Evolutionary conservation across 2,797 vertebrate species (phyloP).

Genomic region (Acanthiza pusilla): DNA sequence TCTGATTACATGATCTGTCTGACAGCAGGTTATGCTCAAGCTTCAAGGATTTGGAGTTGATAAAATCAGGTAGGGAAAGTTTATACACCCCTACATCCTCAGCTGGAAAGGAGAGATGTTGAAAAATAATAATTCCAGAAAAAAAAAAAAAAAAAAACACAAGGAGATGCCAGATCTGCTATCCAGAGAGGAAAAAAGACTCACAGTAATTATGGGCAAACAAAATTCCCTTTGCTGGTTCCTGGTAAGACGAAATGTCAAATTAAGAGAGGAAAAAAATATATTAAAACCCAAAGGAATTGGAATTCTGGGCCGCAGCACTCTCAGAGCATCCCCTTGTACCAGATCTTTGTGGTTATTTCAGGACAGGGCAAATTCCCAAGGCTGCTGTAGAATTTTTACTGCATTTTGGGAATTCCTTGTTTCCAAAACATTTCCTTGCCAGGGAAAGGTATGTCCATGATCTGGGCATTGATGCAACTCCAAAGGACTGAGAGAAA

Average conservation of each 20-base stretch:
- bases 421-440: background rate
- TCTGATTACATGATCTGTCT: background rate
- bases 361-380: background rate
- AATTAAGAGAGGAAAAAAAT: background rate
- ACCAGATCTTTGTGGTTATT: background rate
- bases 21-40: background rate
- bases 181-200: background rate
- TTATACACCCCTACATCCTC: background rate
- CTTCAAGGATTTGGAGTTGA: background rate
- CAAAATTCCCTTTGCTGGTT: background rate
- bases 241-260: background rate
- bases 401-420: background rate
- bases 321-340: fast-evolving
- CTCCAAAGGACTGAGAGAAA: background rate
- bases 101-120: background rate
- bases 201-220: background rate
- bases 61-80: background rate
- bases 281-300: fast-evolving
- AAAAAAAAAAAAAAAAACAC: background rate
- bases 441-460: background rate
- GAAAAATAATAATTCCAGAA: background rate
- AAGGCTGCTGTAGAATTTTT: background rate
- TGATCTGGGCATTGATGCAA: background rate
- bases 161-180: fast-evolving
- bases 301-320: background rate